phyloP scores from a whole-genome alignment of 2,797 vertebrate genomes.

The Malurus leucopterus region DNA sequence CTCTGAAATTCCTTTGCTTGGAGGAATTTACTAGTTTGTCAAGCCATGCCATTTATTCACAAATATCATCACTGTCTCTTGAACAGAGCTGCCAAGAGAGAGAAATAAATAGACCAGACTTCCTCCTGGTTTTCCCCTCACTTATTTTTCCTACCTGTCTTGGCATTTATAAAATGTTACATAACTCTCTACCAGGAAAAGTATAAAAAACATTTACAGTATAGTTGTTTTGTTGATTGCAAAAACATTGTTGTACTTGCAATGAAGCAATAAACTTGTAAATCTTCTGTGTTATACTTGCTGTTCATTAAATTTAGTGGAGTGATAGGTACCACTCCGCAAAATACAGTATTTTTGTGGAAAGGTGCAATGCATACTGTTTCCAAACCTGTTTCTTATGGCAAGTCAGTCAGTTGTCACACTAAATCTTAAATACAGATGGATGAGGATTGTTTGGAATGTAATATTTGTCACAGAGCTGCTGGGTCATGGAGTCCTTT shows the following conservation, averaged over 20 bases:
- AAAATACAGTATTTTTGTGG: conserved; percentile 7
- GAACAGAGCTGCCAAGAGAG: neutral
- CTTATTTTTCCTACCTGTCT: neutral
- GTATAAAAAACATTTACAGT: conserved; percentile 27
- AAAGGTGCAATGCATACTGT: neutral
- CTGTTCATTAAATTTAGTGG: conserved; percentile 35
- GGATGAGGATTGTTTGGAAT: conserved; percentile 10
- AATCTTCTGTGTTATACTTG: conserved; percentile 37
- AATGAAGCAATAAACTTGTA: conserved; percentile 26
- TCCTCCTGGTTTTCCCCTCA: neutral
- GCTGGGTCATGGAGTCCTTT: neutral
- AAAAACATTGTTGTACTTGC: neutral
- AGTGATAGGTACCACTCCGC: conserved; percentile 10
- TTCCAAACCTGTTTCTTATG: neutral
- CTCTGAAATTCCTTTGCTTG: neutral
- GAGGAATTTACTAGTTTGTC: conserved; percentile 5
- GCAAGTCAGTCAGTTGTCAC: conserved; percentile 14
- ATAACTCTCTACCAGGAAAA: conserved; percentile 27
- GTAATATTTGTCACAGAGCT: neutral
- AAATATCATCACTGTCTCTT: neutral
- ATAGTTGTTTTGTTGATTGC: conserved; percentile 36
- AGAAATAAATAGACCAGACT: neutral
- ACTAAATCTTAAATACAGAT: conserved; percentile 23
- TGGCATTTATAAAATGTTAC: conserved; percentile 38
- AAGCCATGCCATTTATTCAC: neutral